These are phyloP conservation scores for Brachyrhaphis roseni DNA, from an alignment of 2,797 vertebrate species.

Conservation along the genomic window DNA sequence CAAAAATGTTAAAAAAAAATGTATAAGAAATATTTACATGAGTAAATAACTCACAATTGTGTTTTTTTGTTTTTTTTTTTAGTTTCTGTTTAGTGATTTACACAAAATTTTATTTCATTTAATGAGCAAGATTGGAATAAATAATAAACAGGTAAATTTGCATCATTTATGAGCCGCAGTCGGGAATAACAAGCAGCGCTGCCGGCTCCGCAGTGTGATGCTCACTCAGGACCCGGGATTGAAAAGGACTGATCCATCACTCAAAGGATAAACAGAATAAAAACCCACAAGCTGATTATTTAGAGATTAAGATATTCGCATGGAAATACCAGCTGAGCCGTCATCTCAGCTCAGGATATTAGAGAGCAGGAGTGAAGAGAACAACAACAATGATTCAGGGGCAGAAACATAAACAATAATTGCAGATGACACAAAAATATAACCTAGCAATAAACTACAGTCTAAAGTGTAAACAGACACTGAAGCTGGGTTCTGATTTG, in stretches of 20 bases:
- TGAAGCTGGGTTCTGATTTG: neutral
- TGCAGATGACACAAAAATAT: constrained; percentile 9
- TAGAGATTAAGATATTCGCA: constrained; percentile 80
- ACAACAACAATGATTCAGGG: constrained; percentile 56
- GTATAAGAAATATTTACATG: too few relatives aligned
- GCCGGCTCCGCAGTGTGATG: constrained; percentile 46
- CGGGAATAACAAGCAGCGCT: constrained; percentile 7
- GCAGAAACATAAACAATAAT: constrained; percentile 29
- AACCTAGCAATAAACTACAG: neutral
- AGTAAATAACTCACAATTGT: too few relatives aligned
- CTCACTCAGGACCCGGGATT: constrained; percentile 70
- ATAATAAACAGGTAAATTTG: too few relatives aligned
- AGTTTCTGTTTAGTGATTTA: too few relatives aligned
- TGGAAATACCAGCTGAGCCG: constrained; percentile 69
- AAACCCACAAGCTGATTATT: constrained; percentile 78
- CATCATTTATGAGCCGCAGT: too few relatives aligned
- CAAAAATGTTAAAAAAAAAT: too few relatives aligned
- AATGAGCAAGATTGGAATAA: too few relatives aligned
- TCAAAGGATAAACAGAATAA: constrained; percentile 71
- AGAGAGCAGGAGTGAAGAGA: constrained; percentile 51
- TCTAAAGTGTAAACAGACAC: neutral
- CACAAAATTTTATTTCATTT: too few relatives aligned
- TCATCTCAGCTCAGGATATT: constrained; percentile 47
- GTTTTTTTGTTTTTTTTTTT: too few relatives aligned
- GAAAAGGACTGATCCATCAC: constrained; percentile 56